phyloP scores from a whole-genome alignment of 2,888 invertebrate genomes.

The Coecobrya sp. region DNA sequence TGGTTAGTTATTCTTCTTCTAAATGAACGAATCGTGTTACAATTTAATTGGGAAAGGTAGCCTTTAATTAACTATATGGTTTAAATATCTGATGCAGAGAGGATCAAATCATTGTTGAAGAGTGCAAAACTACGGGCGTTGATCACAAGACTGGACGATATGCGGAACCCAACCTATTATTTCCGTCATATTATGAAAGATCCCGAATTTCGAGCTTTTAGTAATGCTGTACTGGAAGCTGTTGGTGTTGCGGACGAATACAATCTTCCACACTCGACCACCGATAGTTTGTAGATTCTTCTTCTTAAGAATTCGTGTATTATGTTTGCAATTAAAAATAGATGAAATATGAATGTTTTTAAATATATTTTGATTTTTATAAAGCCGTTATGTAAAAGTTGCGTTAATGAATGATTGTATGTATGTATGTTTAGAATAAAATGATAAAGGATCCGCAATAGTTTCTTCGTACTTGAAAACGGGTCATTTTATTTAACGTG shows the following conservation, averaged over 20 bases:
- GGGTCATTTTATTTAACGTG: constrained; percentile 76
- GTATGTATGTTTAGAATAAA: background rate
- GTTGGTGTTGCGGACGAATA: constrained; percentile 20
- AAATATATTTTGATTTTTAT: background rate
- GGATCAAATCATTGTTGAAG: constrained; percentile 19
- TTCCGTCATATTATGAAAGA: constrained; percentile 78
- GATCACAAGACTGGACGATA: constrained; percentile 66
- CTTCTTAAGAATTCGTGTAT: background rate
- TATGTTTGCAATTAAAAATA: too few species aligned
- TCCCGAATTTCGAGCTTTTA: constrained; percentile 56
- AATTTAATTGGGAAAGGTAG: background rate
- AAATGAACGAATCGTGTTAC: too few species aligned
- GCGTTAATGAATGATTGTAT: too few species aligned
- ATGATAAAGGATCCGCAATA: background rate
- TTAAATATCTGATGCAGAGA: constrained; percentile 1
- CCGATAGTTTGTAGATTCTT: background rate
- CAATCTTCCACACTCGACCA: background rate
- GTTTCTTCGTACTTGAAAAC: constrained; percentile 73
- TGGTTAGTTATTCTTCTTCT: constrained; percentile 20
- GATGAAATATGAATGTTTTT: too few species aligned
- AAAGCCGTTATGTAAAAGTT: background rate
- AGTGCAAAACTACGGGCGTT: constrained; percentile 29
- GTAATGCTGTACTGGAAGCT: constrained; percentile 46
- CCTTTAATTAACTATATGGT: too few species aligned
- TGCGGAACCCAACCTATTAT: constrained; percentile 57